Base-by-base conservation (phyloP, 2,797 vertebrate species). In the Intellagama lesueurii region DNA sequence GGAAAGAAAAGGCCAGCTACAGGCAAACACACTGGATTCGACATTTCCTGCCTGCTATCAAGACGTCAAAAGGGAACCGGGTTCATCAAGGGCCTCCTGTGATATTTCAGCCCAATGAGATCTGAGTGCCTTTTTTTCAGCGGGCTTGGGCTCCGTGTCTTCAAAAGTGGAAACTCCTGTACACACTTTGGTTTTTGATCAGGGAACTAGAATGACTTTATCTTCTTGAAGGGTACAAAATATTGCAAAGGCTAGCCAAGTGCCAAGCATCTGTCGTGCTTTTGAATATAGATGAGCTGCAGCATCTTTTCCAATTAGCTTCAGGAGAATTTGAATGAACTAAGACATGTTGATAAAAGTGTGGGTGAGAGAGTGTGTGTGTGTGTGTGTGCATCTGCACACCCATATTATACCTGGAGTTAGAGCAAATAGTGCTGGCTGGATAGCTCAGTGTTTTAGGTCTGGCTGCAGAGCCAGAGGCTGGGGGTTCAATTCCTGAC, bases 1-100 rank as follows among this genome's bases (percentile, higher is more conserved):
- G 88, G 80, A 0, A 86, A 81, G 72, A 32, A 92, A 92, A 73
- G 75, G 40, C n/a, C 91, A 88, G 73, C 84, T 81, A 91, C 44
- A 78, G 68, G 66, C 22, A 56, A 28, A 49, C 56, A 83, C 16
- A 6, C 17, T 76, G 30, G 17, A 44, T n/a, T 28, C 68, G 32
- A 16, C 1, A 26, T n/a, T 87, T 83, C 79, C 40, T 26, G 32
- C 35, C 32, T 82, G 28, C 32, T n/a, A 8, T 68, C 30, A 47
- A 30, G 12, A 8, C 26, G 56, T 47, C 72, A 83, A 35, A 79
- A 35, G 30, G 64, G 44, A 90, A 7, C 75, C 79, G 28, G 70
- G 79, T 0, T 88, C 78, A 47, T 70, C 8, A 19, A 28, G 19
- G 2, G 24, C 14, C 7, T 26, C 4, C 24, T 32, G 77, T 6